Evolutionary conservation across 2,113 vertebrate species (phyloP).

Genomic region (Oryzias woworae): DNA sequence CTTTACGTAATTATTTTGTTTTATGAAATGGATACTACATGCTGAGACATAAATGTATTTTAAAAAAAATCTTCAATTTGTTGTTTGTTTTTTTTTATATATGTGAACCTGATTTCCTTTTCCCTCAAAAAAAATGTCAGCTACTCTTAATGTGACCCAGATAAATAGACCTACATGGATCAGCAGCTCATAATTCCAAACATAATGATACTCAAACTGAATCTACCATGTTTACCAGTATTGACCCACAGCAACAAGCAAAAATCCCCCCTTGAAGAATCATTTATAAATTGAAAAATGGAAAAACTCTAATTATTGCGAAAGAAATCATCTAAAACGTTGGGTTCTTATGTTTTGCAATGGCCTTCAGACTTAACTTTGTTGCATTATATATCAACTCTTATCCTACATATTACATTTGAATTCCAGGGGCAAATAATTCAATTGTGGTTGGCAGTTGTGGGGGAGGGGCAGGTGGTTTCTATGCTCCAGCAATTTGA

Average conservation of each 20-base stretch:
- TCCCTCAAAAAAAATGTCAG: neutral
- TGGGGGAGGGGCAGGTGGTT: conserved; percentile 16
- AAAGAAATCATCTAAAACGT: conserved; percentile 60
- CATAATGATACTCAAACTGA: neutral
- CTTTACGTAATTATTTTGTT: too few species aligned
- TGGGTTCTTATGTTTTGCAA: conserved; percentile 52
- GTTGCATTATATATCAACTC: conserved; percentile 72
- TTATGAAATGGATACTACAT: too few species aligned
- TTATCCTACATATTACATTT: conserved; percentile 64
- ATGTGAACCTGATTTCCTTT: too few species aligned
- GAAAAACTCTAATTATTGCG: conserved; percentile 62
- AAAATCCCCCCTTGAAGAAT: conserved; percentile 50
- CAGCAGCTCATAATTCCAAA: conserved; percentile 1
- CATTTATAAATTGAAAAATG: conserved; percentile 54
- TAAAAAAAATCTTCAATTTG: too few species aligned
- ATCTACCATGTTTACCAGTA: conserved; percentile 36
- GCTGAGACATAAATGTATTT: too few species aligned
- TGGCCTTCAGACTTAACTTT: conserved; percentile 66
- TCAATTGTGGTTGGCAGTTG: conserved; percentile 55
- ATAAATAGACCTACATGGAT: neutral
- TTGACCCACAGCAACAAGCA: conserved; percentile 31
- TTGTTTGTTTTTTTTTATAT: too few species aligned
- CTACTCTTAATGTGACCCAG: neutral
- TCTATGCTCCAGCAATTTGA: conserved; percentile 63
- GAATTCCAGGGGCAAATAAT: conserved; percentile 68